These are phyloP conservation scores for Drosophila navojoa DNA, from an alignment of 1,140 invertebrate species.

Conservation along the genomic window DNA sequence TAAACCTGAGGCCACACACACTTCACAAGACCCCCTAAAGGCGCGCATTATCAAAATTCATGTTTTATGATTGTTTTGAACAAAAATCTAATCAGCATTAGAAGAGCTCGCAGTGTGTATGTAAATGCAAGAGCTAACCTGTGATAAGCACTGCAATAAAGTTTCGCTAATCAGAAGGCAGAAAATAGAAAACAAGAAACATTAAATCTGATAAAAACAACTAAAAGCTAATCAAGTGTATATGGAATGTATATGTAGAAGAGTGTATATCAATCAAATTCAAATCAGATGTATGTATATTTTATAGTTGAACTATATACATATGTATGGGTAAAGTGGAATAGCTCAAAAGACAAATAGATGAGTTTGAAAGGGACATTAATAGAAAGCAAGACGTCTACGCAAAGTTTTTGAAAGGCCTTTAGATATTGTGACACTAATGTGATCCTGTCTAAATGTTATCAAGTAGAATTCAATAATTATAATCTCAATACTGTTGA, in stretches of 20 bases:
- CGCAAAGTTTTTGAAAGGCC: no score
- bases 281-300: no score
- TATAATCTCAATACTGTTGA: no score
- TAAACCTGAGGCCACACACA: conserved; percentile 17
- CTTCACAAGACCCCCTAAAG: conserved; percentile 16
- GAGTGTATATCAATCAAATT: no score
- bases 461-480: no score
- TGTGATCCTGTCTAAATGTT: no score
- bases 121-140: conserved; percentile 61
- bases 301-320: no score
- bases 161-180: conserved; percentile 41
- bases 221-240: neutral
- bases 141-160: conserved; percentile 74
- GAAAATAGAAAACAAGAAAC: conserved; percentile 4
- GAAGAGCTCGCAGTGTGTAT: conserved; percentile 30
- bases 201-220: conserved; percentile 49
- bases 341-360: no score
- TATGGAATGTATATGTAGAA: neutral
- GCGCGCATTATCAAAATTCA: conserved; percentile 14
- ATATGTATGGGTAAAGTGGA: no score
- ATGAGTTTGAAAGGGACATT: no score
- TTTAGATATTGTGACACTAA: no score
- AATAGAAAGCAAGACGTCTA: no score
- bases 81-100: conserved; percentile 26
- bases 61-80: conserved; percentile 17